These are phyloP conservation scores for Eupithecia subumbrata DNA, from an alignment of 2,888 invertebrate species.

Conservation along the genomic window DNA sequence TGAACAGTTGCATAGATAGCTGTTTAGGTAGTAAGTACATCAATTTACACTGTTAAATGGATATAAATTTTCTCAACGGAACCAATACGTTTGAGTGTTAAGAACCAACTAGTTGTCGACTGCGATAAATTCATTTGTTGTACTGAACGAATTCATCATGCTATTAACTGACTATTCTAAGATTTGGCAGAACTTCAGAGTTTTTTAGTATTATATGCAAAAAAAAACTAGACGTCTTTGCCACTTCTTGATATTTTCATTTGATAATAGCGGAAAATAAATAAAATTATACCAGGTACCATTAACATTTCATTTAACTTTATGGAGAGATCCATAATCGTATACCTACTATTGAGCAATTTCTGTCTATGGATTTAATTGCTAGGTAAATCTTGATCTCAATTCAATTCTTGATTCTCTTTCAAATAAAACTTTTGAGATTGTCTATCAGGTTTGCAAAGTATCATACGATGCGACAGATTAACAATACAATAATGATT, in stretches of 20 bases:
- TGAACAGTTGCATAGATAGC: neutral
- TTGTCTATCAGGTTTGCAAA: neutral
- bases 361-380: neutral
- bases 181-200: constrained; percentile 64
- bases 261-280: neutral
- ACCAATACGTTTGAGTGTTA: neutral
- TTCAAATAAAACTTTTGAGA: neutral
- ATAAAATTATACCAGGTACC: neutral
- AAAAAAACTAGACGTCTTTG: neutral
- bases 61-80: neutral
- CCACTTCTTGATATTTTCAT: constrained; percentile 8
- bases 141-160: constrained; percentile 46
- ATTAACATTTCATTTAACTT: neutral
- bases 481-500: neutral
- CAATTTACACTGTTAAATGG: neutral
- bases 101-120: constrained; percentile 1
- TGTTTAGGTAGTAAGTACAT: neutral
- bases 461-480: neutral
- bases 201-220: constrained; percentile 44
- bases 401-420: neutral
- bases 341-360: neutral
- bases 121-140: constrained; percentile 40
- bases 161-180: constrained; percentile 50
- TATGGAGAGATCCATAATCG: neutral
- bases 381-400: neutral